A percentile compares a stretch with the other conserved stretches of the same genome.
Conservation (phyloP, 2,888 invertebrate genomes). For the Pogonocherus hispidulus region DNA sequence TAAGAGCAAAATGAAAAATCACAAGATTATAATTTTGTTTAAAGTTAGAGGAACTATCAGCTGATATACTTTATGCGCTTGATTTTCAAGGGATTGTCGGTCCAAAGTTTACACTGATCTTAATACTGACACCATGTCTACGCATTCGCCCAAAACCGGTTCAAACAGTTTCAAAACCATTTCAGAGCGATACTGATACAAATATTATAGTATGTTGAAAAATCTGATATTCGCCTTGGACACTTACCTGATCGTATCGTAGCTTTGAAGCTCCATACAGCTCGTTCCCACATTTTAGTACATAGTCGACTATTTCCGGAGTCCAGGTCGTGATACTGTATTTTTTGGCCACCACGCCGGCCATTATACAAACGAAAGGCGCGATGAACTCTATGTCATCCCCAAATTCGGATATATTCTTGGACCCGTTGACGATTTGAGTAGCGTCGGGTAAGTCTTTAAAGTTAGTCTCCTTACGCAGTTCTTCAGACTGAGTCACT, state of each 20-base stretch:
- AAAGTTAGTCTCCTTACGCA: constrained; percentile 73
- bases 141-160: no score
- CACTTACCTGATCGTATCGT: constrained; percentile 62
- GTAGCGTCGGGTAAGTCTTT: constrained; percentile 73
- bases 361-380: constrained; percentile 74
- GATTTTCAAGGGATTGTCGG: no score
- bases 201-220: no score
- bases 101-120: no score
- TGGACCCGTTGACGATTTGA: constrained; percentile 72
- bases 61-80: no score
- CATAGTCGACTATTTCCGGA: constrained; percentile 73
- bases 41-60: no score
- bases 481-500: constrained; percentile 68
- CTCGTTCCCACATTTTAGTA: constrained; percentile 70
- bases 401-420: constrained; percentile 64
- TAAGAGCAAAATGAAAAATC: no score
- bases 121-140: no score
- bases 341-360: constrained; percentile 74
- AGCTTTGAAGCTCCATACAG: constrained; percentile 66
- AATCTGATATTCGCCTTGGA: no score
- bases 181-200: no score
- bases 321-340: constrained; percentile 75
- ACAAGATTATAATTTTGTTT: no score
- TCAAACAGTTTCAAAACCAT: no score
- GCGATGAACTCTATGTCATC: constrained; percentile 66